Evolutionary conservation across 2,888 invertebrate species (phyloP).

Genomic region (Eugnorisma glareosa): DNA sequence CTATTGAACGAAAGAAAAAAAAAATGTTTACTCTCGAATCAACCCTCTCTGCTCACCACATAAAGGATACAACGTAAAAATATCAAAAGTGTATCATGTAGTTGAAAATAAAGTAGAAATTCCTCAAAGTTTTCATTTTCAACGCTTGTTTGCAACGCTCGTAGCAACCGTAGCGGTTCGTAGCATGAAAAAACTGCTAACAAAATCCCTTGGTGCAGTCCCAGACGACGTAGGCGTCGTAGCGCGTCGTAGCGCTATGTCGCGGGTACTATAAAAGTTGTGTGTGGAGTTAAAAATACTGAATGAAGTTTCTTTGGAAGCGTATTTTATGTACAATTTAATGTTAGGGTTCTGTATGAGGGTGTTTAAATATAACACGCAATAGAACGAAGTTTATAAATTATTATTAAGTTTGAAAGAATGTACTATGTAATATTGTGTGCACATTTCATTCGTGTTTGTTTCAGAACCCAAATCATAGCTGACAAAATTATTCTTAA

Average conservation of each 20-base stretch:
- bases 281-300: conserved; percentile 74
- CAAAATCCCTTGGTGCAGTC: conserved; percentile 57
- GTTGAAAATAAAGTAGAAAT: conserved; percentile 45
- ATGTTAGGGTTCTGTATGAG: conserved; percentile 44
- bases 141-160: conserved; percentile 63
- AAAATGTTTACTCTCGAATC: background rate
- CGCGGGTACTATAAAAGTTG: conserved; percentile 74
- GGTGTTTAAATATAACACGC: background rate
- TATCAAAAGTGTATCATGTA: conserved; percentile 49
- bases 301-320: conserved; percentile 71
- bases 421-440: background rate
- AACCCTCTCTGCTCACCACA: background rate
- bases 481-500: background rate
- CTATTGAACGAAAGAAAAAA: background rate
- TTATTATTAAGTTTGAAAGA: background rate
- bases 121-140: conserved; percentile 58
- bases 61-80: conserved; percentile 41
- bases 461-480: background rate
- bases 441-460: background rate
- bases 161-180: conserved; percentile 54
- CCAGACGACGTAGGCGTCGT: conserved; percentile 68
- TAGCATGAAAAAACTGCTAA: conserved; percentile 50
- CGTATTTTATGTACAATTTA: conserved; percentile 56
- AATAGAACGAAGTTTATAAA: background rate
- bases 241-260: conserved; percentile 67